Base-by-base conservation (phyloP, 2,113 vertebrate species). In the Alligator mississippiensis region DNA sequence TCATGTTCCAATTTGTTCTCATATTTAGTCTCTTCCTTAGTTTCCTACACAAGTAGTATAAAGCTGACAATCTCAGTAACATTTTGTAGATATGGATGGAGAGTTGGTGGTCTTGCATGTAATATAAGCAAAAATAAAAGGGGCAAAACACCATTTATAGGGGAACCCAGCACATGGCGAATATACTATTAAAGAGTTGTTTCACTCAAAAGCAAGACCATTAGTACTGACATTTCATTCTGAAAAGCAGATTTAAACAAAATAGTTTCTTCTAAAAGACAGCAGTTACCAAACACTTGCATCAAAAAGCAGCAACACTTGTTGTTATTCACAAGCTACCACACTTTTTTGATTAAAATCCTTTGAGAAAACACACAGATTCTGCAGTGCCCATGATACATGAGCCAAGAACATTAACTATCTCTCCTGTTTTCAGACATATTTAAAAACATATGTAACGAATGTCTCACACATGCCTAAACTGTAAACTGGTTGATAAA, bases 1-100 rank as follows among this genome's bases (percentile, higher is more conserved):
- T 96, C 93, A 92, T 82, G 75, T 97, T 96, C 86, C 87, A 90
- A 94, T 97, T 96, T 91, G 85, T 74, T 91, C 85, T 88, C 30
- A 59, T 64, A 61, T 91, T 94, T 94, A 85, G 64, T 68, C 80
- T 22, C 93, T 87, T 96, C 93, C 89, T 58, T 70, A 64, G 62
- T 21, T 80, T 63, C 38, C 66, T 61, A 84, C 80, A 87, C 9
- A 85, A 62, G 16, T 1, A 0, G 14, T 79, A 85, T 75, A 89
- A 92, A 94, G 80, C 57, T 93, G 76, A 92, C 81, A 93, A 93
- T 68, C 72, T 59, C 4, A 5, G 62, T 92, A 59, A 83, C 19
- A 60, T 84, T 90, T 66, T 90, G 70, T 61, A 82, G 61, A 82
- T 74, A 85, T 90, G 77, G 58, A 76, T 30, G 47, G 77, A 88